Base-by-base conservation (phyloP, 2,888 invertebrate species). In the Ditylenchus weischeri region DNA sequence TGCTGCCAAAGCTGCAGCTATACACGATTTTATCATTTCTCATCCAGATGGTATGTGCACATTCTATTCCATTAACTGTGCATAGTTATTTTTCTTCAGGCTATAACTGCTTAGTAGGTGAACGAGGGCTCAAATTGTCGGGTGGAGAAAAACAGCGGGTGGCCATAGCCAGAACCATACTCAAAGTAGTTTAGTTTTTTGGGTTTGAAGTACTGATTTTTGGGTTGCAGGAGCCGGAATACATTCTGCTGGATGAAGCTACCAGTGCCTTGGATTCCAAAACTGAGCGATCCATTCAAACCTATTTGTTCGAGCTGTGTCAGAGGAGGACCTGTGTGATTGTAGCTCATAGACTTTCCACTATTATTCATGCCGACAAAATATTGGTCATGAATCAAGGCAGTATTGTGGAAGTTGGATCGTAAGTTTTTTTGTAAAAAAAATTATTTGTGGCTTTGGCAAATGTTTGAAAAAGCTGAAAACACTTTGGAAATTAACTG, bases 121-220 rank as follows among this genome's bases (percentile, higher is more conserved):
- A 96, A 85, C 87, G 96, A 82, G 96, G 96, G 7, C 85, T 96
- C 68, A 89, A 93, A 72, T 86, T 96, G 69, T 94, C 94, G 83
- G 96, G 96, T 1, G 96, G 96, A 1, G 96, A 96, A 84, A 96
- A 98, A 82, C 96, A 98, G 84, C 87, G 95, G 74, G 92, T 96
- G 67, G 96, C 95, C 0, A 96, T 96, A 73, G 96, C 96, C 0
- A 86, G 96, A 72, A 95, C 95, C 0, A 87, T 98, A 35, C 87
- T 98, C 35, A 96, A 96, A 29, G 23, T 23, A 29, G 8, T 54
- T 54, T n/a, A n/a, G 1, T 7, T 3, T 23, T 54, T 21, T 54
- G 1, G 11, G n/a, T 10, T 54, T 23, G 4, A n/a, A n/a, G n/a
- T n/a, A n/a, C n/a, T n/a, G n/a, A 43, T 43, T 43, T 43, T 43